Evolutionary conservation across 2,797 vertebrate species (phyloP).

Genomic region (Mastacembelus armatus): DNA sequence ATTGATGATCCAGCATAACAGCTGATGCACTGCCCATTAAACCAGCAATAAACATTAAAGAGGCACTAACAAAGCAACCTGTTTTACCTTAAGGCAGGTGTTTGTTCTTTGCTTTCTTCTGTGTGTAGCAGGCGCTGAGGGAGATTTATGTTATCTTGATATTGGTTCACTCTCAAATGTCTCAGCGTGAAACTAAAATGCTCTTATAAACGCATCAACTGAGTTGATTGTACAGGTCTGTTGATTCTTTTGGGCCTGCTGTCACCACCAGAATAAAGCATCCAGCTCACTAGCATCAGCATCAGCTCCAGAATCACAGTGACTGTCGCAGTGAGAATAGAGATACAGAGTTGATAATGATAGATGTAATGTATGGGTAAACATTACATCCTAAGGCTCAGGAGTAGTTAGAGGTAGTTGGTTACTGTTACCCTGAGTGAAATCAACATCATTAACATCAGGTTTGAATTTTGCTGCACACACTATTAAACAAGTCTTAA

Average conservation of each 20-base stretch:
- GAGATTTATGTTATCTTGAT: not conserved
- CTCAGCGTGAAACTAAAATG: not conserved
- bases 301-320: too few relatives aligned
- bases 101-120: constrained; percentile 4
- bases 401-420: too few relatives aligned
- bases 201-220: not conserved
- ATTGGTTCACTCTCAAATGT: not conserved
- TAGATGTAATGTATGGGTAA: too few relatives aligned
- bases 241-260: not conserved
- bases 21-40: constrained; percentile 27
- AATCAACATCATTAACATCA: constrained; percentile 16
- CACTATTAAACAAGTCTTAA: constrained; percentile 14
- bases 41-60: constrained; percentile 19
- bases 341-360: too few relatives aligned
- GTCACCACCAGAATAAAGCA: too few relatives aligned
- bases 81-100: constrained; percentile 15
- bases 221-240: not conserved
- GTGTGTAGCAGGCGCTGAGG: not conserved
- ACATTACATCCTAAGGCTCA: too few relatives aligned
- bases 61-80: constrained; percentile 4
- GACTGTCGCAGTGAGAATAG: too few relatives aligned
- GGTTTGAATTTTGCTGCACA: not conserved
- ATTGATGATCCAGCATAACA: constrained; percentile 2
- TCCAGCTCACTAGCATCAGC: too few relatives aligned
- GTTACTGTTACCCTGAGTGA: not conserved